Evolutionary conservation across 2,888 invertebrate species (phyloP).

Genomic region (Pelosia muscerda): DNA sequence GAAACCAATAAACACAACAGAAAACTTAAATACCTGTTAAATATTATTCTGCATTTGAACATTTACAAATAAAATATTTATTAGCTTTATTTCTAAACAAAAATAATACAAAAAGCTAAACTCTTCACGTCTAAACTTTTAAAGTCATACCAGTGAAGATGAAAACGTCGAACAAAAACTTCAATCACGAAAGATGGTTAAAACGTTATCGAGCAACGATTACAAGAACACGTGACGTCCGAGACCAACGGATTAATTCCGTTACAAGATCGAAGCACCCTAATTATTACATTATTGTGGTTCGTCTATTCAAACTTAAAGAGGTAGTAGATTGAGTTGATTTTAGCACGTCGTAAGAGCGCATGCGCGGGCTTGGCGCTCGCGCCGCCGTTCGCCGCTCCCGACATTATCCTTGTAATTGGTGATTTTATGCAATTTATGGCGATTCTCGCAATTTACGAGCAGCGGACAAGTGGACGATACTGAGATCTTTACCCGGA

Average conservation of each 20-base stretch:
- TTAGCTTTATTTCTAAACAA: not conserved
- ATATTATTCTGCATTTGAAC: not conserved
- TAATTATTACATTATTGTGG: slow-evolving; percentile 57
- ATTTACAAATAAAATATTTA: not conserved
- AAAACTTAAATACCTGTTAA: not conserved
- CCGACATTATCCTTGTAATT: slow-evolving; percentile 82
- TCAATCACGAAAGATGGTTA: slow-evolving; percentile 46
- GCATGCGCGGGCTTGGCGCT: slow-evolving; percentile 51
- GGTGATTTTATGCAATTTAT: slow-evolving; percentile 85
- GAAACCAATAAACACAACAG: not conserved
- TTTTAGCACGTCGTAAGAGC: slow-evolving; percentile 68
- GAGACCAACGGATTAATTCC: slow-evolving; percentile 59
- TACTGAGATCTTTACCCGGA: slow-evolving; percentile 62
- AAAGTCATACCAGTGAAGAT: slow-evolving; percentile 3
- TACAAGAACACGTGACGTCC: slow-evolving; percentile 60
- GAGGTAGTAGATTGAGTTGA: slow-evolving; percentile 63
- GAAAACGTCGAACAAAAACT: slow-evolving; percentile 28
- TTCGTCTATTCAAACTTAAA: slow-evolving; percentile 60
- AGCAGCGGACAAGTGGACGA: slow-evolving; percentile 83
- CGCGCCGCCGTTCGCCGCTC: slow-evolving; percentile 60
- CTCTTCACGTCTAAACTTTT: not conserved
- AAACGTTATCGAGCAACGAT: slow-evolving; percentile 53
- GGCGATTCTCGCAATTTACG: slow-evolving; percentile 83
- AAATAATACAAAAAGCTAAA: not conserved
- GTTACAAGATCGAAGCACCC: slow-evolving; percentile 57